A percentile compares a stretch with the other conserved stretches of the same genome.
Conservation (phyloP, 2,113 vertebrate genomes). For the Campylomormyrus numenius region DNA sequence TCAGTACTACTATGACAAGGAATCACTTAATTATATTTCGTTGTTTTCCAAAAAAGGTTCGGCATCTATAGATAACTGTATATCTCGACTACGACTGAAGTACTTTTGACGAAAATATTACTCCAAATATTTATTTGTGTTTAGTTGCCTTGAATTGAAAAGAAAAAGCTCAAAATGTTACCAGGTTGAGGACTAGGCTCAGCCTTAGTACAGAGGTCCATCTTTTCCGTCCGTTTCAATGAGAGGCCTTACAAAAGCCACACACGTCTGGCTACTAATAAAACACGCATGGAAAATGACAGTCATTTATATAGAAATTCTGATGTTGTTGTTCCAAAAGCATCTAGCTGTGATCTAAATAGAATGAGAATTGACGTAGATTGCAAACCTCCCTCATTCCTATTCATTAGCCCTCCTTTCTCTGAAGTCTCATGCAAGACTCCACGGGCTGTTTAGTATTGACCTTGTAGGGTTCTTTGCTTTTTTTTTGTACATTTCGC, state of each 20-base stretch:
- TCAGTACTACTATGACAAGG: neutral
- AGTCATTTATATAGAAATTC: conserved; percentile 36
- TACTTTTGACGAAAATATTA: neutral
- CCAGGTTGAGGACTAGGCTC: neutral
- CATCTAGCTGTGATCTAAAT: conserved; percentile 14
- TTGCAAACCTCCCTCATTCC: neutral
- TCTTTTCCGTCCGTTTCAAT: neutral
- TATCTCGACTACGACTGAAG: neutral
- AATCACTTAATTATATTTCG: neutral
- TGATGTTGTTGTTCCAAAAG: conserved; percentile 10
- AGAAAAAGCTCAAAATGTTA: neutral
- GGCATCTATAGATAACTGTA: neutral
- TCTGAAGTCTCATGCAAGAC: neutral
- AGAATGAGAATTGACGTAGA: neutral
- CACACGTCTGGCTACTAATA: conserved; percentile 37
- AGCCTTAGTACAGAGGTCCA: neutral
- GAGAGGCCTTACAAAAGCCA: conserved; percentile 35
- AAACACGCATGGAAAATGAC: conserved; percentile 31
- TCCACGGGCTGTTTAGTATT: neutral
- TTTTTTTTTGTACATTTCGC: neutral
- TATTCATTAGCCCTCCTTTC: neutral
- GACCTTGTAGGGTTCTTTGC: neutral
- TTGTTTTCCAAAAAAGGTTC: neutral
- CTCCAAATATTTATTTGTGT: neutral
- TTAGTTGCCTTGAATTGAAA: neutral